Conservation (phyloP, 2,113 vertebrate species). For the Ciconia stormi region DNA sequence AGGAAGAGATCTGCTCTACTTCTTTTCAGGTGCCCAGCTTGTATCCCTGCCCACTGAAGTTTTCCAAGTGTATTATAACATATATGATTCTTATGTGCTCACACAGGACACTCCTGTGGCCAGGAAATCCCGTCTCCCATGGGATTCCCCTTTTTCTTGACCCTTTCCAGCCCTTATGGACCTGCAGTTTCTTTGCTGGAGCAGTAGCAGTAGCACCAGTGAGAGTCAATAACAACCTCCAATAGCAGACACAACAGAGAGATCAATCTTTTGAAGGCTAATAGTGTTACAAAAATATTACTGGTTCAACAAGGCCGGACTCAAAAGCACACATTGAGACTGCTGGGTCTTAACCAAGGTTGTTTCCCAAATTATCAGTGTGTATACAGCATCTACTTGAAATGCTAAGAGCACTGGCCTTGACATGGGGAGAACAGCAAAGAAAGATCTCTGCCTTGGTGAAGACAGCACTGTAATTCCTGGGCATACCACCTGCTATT, state of each 20-base stretch:
- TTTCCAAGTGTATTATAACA: neutral
- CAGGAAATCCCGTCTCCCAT: neutral
- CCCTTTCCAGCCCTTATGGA: neutral
- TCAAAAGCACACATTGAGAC: neutral
- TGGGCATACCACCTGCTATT: no score
- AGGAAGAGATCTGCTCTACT: neutral
- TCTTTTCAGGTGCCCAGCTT: neutral
- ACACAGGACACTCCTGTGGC: neutral
- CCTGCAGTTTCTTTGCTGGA: neutral
- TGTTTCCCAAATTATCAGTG: neutral
- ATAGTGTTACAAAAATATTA: neutral
- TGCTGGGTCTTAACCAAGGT: neutral
- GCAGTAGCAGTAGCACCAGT: neutral
- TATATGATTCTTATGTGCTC: neutral
- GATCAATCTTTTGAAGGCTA: neutral
- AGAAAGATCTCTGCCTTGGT: neutral
- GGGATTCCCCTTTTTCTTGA: neutral
- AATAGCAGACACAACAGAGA: neutral
- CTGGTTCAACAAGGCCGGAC: neutral
- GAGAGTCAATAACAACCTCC: neutral
- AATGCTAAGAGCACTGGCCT: neutral
- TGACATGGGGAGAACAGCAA: neutral
- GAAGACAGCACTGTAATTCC: neutral
- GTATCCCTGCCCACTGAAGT: neutral
- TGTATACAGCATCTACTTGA: neutral